Conservation (phyloP, 2,888 invertebrate genomes). For the Brenthis daphne region DNA sequence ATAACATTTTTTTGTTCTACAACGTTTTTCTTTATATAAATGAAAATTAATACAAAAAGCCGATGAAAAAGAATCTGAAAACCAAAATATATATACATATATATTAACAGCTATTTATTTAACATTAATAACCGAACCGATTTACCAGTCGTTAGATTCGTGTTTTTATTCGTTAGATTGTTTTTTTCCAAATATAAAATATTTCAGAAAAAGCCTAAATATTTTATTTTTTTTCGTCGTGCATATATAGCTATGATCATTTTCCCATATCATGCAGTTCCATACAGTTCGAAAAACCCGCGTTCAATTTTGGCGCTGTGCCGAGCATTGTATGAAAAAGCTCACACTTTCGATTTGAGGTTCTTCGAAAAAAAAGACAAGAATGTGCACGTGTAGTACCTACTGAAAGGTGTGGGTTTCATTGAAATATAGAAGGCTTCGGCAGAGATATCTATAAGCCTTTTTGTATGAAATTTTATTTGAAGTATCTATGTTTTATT, state of each 20-base stretch:
- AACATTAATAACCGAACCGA: no score
- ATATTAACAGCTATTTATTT: no score
- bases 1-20: no score
- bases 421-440: not conserved
- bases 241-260: not conserved
- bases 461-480: not conserved
- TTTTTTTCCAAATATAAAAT: no score
- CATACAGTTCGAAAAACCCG: constrained; percentile 6
- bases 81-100: no score
- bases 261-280: not conserved
- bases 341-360: constrained; percentile 22
- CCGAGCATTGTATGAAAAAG: constrained; percentile 4
- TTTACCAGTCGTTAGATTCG: no score
- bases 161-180: no score
- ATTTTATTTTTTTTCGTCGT: no score
- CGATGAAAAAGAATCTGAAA: no score
- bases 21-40: no score
- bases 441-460: not conserved
- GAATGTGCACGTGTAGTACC: constrained; percentile 1
- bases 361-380: constrained; percentile 11
- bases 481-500: not conserved
- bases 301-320: constrained; percentile 20
- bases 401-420: not conserved
- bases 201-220: no score
- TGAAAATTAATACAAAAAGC: no score